Base-by-base conservation (phyloP, 2,888 invertebrate species). In the Teleiodes luculella region DNA sequence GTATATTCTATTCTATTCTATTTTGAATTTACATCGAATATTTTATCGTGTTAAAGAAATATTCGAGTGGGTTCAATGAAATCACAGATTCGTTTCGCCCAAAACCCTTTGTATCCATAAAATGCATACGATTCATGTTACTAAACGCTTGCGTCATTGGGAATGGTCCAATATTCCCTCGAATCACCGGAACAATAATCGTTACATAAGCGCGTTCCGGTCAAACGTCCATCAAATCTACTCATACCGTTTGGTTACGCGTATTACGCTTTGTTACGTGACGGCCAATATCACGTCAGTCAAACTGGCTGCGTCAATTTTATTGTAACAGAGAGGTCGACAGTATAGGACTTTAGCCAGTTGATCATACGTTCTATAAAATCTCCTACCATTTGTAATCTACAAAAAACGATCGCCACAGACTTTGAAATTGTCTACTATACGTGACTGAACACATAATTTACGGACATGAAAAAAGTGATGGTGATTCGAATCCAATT, bases 191-290 rank as follows among this genome's bases (percentile, higher is more conserved):
- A 57, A 57, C 57, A 48, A 51, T 41, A 43, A 53, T 55, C 14
- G 11, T 55, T 55, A 56, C 45, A 52, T 53, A 54, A 52, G 52
- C 14, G 8, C 36, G 59, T 60, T 58, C 49, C 57, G 57, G 54
- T 58, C 52, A 48, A 53, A 58, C 52, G 50, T 53, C 54, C 48
- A 55, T 57, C 52, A 46, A 39, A 41, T 56, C 59, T 24, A 59
- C 54, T 67, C 64, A 60, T 65, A 64, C 56, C 61, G 60, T 56
- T 52, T 59, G 53, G 57, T 65, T 59, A 59, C 58, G 58, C 60
- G 33, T 30, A 41, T 54, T 58, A 57, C 55, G 20, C 8, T 41
- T 58, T 54, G 30, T 53, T 61, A 60, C 63, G 63, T 66, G 57
- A 59, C 61, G 52, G 52, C 31, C 30, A 37, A 37, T 36, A 28